phyloP scores from a whole-genome alignment of 2,888 invertebrate genomes.

The Drosophila histrio region DNA sequence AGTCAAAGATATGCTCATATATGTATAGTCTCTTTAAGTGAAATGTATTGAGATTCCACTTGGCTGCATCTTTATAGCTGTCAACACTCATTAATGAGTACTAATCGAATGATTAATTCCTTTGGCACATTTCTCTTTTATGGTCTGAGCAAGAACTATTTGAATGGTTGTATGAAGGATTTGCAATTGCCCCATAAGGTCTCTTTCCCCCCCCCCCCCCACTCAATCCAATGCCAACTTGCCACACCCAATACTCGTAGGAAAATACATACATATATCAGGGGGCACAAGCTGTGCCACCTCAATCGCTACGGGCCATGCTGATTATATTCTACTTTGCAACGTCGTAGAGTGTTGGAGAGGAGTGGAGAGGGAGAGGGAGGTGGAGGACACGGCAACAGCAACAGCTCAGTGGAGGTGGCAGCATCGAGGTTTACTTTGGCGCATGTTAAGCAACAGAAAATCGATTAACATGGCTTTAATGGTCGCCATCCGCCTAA shows the following conservation, averaged over 20 bases:
- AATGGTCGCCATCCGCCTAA: slow-evolving; percentile 52
- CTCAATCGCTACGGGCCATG: slow-evolving; percentile 48
- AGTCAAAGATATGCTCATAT: not conserved
- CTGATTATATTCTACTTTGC: slow-evolving; percentile 67
- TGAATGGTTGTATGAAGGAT: slow-evolving; percentile 27
- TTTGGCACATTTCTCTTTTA: slow-evolving; percentile 28
- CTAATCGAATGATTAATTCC: slow-evolving; percentile 51
- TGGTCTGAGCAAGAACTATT: slow-evolving; percentile 16
- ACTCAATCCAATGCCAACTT: not conserved
- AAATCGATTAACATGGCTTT: slow-evolving; percentile 76
- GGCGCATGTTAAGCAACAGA: slow-evolving; percentile 60
- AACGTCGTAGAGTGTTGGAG: not conserved
- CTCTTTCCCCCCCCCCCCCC: not conserved
- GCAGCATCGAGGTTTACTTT: slow-evolving; percentile 13
- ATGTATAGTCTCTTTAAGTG: not conserved
- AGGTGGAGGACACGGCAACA: not conserved
- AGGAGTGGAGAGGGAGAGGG: not conserved
- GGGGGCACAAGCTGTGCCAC: slow-evolving; percentile 14
- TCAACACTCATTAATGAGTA: slow-evolving; percentile 43
- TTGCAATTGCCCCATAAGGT: slow-evolving; percentile 28
- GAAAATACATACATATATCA: not conserved
- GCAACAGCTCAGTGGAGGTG: slow-evolving; percentile 41
- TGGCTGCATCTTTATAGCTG: slow-evolving; percentile 25
- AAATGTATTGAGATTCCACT: slow-evolving; percentile 7
- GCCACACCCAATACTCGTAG: slow-evolving; percentile 10